phyloP scores from a whole-genome alignment of 2,888 invertebrate species.

The Drosophila gaucha region DNA sequence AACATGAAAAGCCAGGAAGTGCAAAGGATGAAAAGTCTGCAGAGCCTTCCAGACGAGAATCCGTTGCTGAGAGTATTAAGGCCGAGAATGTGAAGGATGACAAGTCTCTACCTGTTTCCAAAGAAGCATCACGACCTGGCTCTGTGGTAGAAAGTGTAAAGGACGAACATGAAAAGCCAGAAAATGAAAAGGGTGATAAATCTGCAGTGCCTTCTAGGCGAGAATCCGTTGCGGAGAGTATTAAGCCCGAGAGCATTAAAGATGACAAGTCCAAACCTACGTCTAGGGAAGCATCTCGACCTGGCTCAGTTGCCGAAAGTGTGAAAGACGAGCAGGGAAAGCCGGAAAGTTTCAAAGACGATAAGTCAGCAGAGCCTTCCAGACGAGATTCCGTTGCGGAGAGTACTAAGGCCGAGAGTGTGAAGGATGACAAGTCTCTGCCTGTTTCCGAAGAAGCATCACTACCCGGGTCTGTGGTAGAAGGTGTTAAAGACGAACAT shows the following conservation, averaged over 20 bases:
- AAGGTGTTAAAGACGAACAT: neutral
- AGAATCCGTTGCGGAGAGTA: neutral
- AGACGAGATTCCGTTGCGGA: slow-evolving; percentile 44
- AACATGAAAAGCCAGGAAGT: neutral
- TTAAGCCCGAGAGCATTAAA: neutral
- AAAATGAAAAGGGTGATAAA: neutral
- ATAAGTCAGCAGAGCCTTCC: slow-evolving; percentile 22
- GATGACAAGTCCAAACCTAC: too few relatives aligned
- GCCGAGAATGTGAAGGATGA: neutral
- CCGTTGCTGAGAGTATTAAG: neutral
- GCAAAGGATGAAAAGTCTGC: neutral
- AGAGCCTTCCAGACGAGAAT: neutral
- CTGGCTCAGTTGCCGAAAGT: too few relatives aligned
- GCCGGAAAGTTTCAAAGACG: slow-evolving; percentile 26
- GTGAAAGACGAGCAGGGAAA: slow-evolving; percentile 23
- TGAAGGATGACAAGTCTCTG: slow-evolving; percentile 13
- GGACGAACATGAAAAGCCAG: neutral
- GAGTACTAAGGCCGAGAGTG: slow-evolving; percentile 12
- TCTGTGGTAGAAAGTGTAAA: neutral
- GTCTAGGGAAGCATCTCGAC: too few relatives aligned
- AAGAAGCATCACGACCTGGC: neutral
- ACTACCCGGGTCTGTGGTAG: slow-evolving; percentile 27
- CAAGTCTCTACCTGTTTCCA: neutral
- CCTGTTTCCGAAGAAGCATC: slow-evolving; percentile 25
- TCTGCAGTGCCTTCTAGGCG: neutral